Conservation (phyloP, 1,140 invertebrate species). For the Harlomillsia oculata region DNA sequence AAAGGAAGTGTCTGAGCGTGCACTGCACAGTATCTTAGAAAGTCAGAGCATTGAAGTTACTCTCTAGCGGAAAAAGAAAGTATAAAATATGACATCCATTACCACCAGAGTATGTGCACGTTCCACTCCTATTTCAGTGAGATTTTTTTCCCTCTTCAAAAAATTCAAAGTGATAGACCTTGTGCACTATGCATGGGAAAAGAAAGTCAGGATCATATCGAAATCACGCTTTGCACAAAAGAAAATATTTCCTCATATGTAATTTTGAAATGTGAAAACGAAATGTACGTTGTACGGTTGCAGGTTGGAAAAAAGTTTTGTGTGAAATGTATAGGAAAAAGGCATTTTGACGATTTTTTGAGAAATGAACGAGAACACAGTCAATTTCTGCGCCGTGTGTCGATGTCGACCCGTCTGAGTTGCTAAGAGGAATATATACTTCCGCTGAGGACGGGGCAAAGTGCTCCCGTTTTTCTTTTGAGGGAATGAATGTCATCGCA, state of each 20-base stretch:
- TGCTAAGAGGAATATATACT: slow-evolving; percentile 4
- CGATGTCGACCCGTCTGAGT: too few relatives aligned
- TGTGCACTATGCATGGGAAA: too few relatives aligned
- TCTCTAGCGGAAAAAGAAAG: slow-evolving; percentile 6
- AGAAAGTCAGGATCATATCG: too few relatives aligned
- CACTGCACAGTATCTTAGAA: background rate
- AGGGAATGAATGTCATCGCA: slow-evolving; percentile 32
- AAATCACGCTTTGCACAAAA: background rate
- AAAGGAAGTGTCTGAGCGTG: slow-evolving; percentile 6
- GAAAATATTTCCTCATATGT: slow-evolving; percentile 5
- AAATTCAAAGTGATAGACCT: too few relatives aligned
- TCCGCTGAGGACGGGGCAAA: slow-evolving; percentile 15
- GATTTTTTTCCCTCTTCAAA: too few relatives aligned
- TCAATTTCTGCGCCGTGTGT: too few relatives aligned
- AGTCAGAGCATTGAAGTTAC: slow-evolving; percentile 5
- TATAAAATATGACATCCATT: slow-evolving; percentile 14
- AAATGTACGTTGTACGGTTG: background rate
- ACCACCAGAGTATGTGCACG: too few relatives aligned
- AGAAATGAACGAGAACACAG: too few relatives aligned
- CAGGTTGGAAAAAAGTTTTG: background rate
- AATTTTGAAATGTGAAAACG: background rate
- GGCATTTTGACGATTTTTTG: too few relatives aligned
- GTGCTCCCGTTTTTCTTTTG: slow-evolving; percentile 22
- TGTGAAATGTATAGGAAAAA: too few relatives aligned
- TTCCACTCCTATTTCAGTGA: too few relatives aligned